Base-by-base conservation (phyloP, 2,797 vertebrate genomes). In the Sebastes nivosus region DNA sequence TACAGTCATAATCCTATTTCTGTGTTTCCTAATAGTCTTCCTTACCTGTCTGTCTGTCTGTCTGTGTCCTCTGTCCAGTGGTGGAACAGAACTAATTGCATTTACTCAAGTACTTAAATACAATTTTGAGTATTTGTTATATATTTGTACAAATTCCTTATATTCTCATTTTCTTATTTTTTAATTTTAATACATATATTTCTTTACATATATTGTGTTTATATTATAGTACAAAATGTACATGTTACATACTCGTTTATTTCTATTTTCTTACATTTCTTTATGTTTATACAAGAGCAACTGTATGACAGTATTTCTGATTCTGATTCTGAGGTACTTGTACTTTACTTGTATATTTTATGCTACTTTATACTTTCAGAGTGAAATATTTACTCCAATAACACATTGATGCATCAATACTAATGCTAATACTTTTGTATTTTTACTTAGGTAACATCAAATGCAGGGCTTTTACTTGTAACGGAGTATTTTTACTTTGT, bases 51-150 rank as follows among this genome's bases (percentile, higher is more conserved):
- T 42, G 4, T 71, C 1, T 42, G 4, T 71, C 27, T 50, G 0
- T 63, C 8, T 68, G 22, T 55, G 14, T 69, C 25, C 18, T 29
- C 32, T 16, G 22, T 63, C 93, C 13, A 8, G 25, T 69, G 18
- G 18, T 30, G 13, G 12, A 14, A 14, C n/a, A 18, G 16, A 46
- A 46, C 42, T 46, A 46, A 50, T 0, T 50, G 18, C 18, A 50
- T 50, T 4, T 0, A 63, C 60, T 13, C 30, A 63, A 63, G 11
- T 22, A 14, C 30, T 50, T 50, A 4, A 50, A 1, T 20, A 20
- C 6, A 50, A 50, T 50, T 50, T 20, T 50, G 42, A 50, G 46
- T 50, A 50, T 20, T 50, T 50, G 46, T 50, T 50, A 0, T 20
- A 50, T 50, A 20, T 50, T 20, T 50, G 18, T 50, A 50, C 18